These are phyloP conservation scores for Psilopsiagon aurifrons DNA, from an alignment of 2,113 vertebrate species.

Conservation along the genomic window DNA sequence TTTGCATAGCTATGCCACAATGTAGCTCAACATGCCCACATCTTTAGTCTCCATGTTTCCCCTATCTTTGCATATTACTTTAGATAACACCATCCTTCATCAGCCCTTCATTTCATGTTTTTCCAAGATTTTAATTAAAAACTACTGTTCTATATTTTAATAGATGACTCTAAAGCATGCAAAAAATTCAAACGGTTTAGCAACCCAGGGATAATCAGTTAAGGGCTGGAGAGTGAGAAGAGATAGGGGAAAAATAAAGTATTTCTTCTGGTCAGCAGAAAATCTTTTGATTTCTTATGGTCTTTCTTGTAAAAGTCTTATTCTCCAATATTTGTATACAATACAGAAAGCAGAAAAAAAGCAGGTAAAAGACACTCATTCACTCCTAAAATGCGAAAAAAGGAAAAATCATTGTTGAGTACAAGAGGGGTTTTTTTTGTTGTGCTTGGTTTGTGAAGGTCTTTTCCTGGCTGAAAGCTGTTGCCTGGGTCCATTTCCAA, in stretches of 20 bases:
- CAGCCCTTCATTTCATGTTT: neutral
- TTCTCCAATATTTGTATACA: neutral
- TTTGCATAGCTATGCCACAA: neutral
- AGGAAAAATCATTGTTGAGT: neutral
- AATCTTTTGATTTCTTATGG: neutral
- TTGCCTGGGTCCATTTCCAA: constrained; percentile 43
- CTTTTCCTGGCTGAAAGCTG: neutral
- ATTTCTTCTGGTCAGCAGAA: neutral
- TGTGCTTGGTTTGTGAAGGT: neutral
- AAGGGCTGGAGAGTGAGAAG: neutral
- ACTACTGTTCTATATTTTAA: neutral
- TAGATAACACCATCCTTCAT: neutral
- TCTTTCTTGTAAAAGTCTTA: neutral
- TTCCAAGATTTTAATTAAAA: neutral
- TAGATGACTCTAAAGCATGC: neutral
- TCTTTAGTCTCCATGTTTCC: neutral
- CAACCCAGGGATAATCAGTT: neutral
- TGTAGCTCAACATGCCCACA: rapidly evolving
- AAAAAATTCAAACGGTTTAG: neutral
- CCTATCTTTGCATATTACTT: neutral
- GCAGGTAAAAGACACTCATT: neutral
- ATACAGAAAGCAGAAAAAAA: neutral
- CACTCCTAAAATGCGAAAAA: neutral
- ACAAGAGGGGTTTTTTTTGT: neutral
- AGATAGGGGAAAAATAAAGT: neutral